A percentile compares a stretch with the other conserved stretches of the same genome.
phyloP scores from a whole-genome alignment of 2,888 invertebrate species.

The Drosophila melanosoma region DNA sequence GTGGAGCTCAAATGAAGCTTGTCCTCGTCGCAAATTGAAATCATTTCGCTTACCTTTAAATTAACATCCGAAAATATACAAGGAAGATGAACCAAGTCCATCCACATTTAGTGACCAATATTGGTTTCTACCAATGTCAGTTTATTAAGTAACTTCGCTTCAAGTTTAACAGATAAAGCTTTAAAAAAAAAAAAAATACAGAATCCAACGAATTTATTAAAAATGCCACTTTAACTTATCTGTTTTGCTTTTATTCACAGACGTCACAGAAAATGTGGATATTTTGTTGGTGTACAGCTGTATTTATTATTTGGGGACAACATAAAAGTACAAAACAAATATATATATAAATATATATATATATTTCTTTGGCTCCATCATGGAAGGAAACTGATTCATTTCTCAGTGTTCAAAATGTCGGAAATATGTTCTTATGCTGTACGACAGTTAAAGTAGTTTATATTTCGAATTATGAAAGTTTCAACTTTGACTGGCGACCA shows the following conservation, averaged over 20 bases:
- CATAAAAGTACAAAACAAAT: not conserved
- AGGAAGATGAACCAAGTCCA: not conserved
- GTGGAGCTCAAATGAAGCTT: conserved; percentile 33
- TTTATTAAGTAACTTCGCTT: not conserved
- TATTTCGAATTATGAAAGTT: conserved; percentile 72
- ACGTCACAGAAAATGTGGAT: too few species aligned
- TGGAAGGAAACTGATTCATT: conserved; percentile 41
- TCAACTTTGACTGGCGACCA: conserved; percentile 29
- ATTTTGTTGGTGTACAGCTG: not conserved
- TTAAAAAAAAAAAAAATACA: not conserved
- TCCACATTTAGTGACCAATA: not conserved
- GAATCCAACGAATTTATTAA: not conserved
- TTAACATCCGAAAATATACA: not conserved
- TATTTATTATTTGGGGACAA: not conserved
- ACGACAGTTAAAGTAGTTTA: conserved; percentile 76
- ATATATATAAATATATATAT: not conserved
- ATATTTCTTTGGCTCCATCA: not conserved
- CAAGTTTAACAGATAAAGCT: not conserved
- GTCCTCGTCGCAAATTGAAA: conserved; percentile 27
- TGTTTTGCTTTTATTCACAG: not conserved
- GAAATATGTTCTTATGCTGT: conserved; percentile 30
- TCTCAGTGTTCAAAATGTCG: conserved; percentile 33
- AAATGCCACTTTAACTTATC: not conserved
- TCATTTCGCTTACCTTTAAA: conserved; percentile 15
- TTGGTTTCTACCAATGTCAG: not conserved